Percentiles rank a stretch among this genome's conserved stretches.
These are phyloP conservation scores for Ellobius talpinus DNA, from an alignment of 2,113 vertebrate genomes.

Conservation along the genomic window DNA sequence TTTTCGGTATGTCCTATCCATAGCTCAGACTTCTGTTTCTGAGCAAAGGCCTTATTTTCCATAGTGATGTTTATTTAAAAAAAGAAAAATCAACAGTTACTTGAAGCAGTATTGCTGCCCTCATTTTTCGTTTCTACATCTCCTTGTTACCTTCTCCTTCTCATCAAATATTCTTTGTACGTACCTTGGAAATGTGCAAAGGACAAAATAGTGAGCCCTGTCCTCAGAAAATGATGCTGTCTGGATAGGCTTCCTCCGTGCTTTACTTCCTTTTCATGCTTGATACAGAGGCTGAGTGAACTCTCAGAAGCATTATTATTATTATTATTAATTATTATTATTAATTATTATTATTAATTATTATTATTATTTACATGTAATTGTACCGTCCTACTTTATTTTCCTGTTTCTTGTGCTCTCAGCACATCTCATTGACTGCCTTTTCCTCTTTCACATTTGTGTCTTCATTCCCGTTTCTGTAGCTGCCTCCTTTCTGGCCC, in stretches of 20 bases:
- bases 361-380: not conserved
- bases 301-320: not conserved
- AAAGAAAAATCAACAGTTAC: not conserved
- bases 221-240: not conserved
- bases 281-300: not conserved
- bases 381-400: too few relatives aligned
- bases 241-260: fast-evolving
- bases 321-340: not conserved
- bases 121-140: not conserved
- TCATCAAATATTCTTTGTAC: not conserved
- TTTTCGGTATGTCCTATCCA: not conserved
- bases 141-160: not conserved
- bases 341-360: too few relatives aligned
- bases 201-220: not conserved
- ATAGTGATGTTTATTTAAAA: not conserved
- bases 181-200: not conserved
- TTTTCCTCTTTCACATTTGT: not conserved
- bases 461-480: not conserved
- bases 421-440: not conserved
- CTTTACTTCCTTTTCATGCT: not conserved
- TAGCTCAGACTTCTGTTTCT: not conserved
- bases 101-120: not conserved
- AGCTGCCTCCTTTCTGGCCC: not conserved
- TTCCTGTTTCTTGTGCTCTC: not conserved
- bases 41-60: not conserved